These are phyloP conservation scores for Brachionichthys hirsutus DNA, from an alignment of 2,113 vertebrate species.

Conservation along the genomic window DNA sequence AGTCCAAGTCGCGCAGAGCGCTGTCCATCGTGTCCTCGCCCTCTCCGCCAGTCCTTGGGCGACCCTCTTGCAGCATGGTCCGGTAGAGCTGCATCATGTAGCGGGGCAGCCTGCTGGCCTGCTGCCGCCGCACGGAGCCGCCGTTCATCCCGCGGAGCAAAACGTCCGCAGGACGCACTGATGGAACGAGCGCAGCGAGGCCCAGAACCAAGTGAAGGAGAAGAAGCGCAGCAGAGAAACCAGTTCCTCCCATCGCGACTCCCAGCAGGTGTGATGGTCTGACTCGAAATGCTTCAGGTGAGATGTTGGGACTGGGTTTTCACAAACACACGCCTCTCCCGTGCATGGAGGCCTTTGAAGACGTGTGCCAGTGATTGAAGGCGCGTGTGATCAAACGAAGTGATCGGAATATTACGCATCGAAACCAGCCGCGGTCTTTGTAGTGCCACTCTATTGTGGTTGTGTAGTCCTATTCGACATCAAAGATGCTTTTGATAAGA, in stretches of 20 bases:
- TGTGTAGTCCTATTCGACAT: constrained; percentile 39
- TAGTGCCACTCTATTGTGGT: constrained; percentile 38
- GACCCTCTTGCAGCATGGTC: constrained; percentile 66
- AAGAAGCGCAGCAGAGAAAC: constrained; percentile 45
- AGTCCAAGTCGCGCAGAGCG: constrained; percentile 74
- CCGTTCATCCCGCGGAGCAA: constrained; percentile 22
- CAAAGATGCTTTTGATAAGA: constrained; percentile 59
- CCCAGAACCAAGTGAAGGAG: constrained; percentile 36
- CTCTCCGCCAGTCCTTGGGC: constrained; percentile 5
- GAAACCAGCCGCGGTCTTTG: constrained; percentile 71
- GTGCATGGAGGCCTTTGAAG: constrained; percentile 60
- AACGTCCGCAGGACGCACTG: constrained; percentile 27
- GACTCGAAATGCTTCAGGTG: constrained; percentile 40
- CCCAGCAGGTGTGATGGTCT: background rate
- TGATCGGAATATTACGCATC: constrained; percentile 52
- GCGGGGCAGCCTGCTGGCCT: constrained; percentile 59
- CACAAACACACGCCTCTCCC: constrained; percentile 35
- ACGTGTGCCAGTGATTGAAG: constrained; percentile 38
- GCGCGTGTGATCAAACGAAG: constrained; percentile 55
- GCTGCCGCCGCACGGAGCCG: constrained; percentile 26
- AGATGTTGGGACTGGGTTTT: constrained; percentile 7
- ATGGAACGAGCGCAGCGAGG: background rate
- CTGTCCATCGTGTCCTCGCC: constrained; percentile 53
- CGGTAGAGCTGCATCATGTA: constrained; percentile 87
- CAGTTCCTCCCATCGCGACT: constrained; percentile 49